These are phyloP conservation scores for Drosophila albomicans DNA, from an alignment of 1,140 invertebrate species.

Conservation along the genomic window DNA sequence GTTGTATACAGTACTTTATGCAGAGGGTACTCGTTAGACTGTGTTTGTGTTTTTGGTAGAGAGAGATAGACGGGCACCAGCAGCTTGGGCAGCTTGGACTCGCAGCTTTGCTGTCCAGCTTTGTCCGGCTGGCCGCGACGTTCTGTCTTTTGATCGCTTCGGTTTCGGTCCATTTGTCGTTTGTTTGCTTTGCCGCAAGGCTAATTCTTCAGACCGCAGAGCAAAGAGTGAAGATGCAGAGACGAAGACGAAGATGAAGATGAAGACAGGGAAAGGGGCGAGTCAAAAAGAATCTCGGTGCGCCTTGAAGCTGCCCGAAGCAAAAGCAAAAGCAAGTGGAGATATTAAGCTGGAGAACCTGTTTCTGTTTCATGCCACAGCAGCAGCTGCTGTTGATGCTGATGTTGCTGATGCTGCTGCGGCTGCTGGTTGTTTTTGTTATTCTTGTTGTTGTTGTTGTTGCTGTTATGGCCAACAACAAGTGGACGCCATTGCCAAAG, in stretches of 20 bases:
- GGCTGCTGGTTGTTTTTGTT: slow-evolving; percentile 7
- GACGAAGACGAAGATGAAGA: neutral
- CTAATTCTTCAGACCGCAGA: slow-evolving; percentile 66
- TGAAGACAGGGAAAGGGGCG: slow-evolving; percentile 8
- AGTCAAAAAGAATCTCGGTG: slow-evolving; percentile 54
- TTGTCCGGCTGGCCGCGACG: slow-evolving; percentile 24
- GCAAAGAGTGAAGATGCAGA: neutral
- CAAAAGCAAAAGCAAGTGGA: slow-evolving; percentile 37
- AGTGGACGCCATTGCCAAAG: slow-evolving; percentile 81
- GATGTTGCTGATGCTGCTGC: slow-evolving; percentile 38
- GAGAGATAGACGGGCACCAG: slow-evolving; percentile 18
- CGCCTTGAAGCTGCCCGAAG: slow-evolving; percentile 37
- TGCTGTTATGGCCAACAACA: slow-evolving; percentile 57
- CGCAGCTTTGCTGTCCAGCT: neutral
- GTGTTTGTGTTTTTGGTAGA: neutral
- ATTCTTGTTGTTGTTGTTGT: slow-evolving; percentile 27
- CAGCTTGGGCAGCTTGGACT: slow-evolving; percentile 13
- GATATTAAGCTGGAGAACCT: slow-evolving; percentile 40
- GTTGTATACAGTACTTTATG: neutral
- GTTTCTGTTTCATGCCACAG: slow-evolving; percentile 22
- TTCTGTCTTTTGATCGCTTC: slow-evolving; percentile 78
- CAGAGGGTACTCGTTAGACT: slow-evolving; percentile 23
- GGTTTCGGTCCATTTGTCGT: slow-evolving; percentile 83
- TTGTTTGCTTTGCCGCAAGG: slow-evolving; percentile 81
- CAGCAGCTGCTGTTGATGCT: slow-evolving; percentile 41